phyloP scores from a whole-genome alignment of 2,888 invertebrate genomes.

The Eilema depressum region DNA sequence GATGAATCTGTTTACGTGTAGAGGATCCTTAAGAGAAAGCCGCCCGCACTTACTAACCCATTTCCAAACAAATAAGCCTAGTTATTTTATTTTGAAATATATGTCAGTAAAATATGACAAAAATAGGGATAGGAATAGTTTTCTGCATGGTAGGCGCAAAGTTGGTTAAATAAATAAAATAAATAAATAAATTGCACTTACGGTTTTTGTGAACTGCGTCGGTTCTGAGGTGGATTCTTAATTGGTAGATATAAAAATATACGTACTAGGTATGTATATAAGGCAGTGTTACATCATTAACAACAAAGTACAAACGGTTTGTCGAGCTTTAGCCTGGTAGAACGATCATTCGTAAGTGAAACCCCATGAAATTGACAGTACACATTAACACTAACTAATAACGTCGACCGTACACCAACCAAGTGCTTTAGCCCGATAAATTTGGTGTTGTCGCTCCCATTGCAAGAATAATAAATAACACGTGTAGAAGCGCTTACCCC shows the following conservation, averaged over 20 bases:
- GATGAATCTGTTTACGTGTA: too few species aligned
- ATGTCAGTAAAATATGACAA: too few species aligned
- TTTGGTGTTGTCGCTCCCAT: not conserved
- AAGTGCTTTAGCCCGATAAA: not conserved
- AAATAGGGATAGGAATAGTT: too few species aligned
- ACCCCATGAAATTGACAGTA: not conserved
- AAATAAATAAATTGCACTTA: not conserved
- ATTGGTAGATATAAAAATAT: not conserved
- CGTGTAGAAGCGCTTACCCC: not conserved
- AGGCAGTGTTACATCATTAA: not conserved
- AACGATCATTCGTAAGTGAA: not conserved
- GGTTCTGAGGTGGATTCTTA: not conserved
- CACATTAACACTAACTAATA: not conserved
- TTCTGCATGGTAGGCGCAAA: too few species aligned
- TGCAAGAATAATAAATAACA: not conserved
- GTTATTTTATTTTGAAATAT: too few species aligned
- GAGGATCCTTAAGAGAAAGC: too few species aligned
- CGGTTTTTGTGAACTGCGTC: not conserved
- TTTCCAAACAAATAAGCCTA: slow-evolving; percentile 16
- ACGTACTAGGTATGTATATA: not conserved
- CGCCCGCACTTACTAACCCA: slow-evolving; percentile 7
- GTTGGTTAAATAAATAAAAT: too few species aligned
- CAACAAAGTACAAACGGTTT: not conserved
- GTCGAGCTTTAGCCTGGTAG: not conserved
- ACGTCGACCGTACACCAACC: not conserved